A percentile compares a stretch with the other conserved stretches of the same genome.
phyloP scores from a whole-genome alignment of 2,888 invertebrate species.

The Andrena trimmerana region DNA sequence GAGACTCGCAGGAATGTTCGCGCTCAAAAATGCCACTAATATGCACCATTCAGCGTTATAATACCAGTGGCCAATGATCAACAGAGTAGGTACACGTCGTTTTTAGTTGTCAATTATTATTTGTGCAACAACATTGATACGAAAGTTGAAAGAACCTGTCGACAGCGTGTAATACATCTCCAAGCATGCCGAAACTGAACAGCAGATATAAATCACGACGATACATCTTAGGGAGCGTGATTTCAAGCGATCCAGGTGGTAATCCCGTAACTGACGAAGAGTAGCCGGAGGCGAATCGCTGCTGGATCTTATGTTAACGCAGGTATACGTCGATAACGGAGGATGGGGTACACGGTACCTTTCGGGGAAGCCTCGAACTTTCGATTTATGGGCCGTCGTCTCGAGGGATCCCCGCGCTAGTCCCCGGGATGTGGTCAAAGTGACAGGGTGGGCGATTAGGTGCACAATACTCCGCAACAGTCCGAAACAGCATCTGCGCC shows the following conservation, averaged over 20 bases:
- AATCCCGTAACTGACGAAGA: conserved; percentile 63
- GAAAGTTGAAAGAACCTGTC: neutral
- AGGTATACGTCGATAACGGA: conserved; percentile 69
- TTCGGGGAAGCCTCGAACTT: conserved; percentile 79
- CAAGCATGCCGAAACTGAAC: neutral
- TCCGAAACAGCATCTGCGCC: conserved; percentile 83
- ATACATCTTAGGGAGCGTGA: conserved; percentile 60
- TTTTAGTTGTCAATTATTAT: neutral
- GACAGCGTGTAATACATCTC: neutral
- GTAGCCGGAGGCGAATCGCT: conserved; percentile 76
- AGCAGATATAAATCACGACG: conserved; percentile 44
- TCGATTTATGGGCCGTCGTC: conserved; percentile 84
- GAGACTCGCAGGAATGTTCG: too few relatives aligned
- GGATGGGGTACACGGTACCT: conserved; percentile 69
- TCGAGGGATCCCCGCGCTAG: conserved; percentile 70
- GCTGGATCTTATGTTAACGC: conserved; percentile 77
- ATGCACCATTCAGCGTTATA: too few relatives aligned
- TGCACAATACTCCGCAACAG: conserved; percentile 83
- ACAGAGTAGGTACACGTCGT: too few relatives aligned
- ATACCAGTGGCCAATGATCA: too few relatives aligned
- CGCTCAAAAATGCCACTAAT: too few relatives aligned
- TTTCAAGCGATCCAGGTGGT: conserved; percentile 60
- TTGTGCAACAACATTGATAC: too few relatives aligned
- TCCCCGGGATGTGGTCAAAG: conserved; percentile 82
- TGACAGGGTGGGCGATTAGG: conserved; percentile 85